A percentile compares a stretch with the other conserved stretches of the same genome.
Evolutionary conservation across 2,113 vertebrate genomes (phyloP).

Genomic region (Melospiza georgiana): DNA sequence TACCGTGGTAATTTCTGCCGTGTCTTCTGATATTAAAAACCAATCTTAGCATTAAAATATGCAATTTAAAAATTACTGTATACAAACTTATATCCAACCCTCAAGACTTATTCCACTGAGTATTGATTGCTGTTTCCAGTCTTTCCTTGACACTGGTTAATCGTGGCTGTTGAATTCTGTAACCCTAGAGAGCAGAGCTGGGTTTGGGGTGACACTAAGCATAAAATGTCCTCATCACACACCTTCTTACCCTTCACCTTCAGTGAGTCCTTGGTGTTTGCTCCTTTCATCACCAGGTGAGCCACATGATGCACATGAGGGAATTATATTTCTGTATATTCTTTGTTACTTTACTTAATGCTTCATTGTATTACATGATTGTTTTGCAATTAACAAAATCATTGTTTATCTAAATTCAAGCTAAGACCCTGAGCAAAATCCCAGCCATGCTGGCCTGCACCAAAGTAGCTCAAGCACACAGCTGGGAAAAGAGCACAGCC

Average conservation of each 20-base stretch:
- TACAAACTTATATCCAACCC: not conserved
- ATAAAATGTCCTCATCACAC: not conserved
- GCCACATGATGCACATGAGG: not conserved
- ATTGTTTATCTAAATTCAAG: not conserved
- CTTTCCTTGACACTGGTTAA: not conserved
- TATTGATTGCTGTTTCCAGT: not conserved
- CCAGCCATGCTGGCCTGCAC: not conserved
- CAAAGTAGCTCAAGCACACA: not conserved
- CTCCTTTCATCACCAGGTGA: not conserved
- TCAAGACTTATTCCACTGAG: not conserved
- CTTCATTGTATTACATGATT: not conserved
- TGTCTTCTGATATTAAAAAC: not conserved
- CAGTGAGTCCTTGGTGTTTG: not conserved
- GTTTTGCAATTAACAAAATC: not conserved
- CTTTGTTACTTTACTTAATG: constrained; percentile 29
- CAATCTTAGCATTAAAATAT: not conserved
- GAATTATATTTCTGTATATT: not conserved
- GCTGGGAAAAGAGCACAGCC: not conserved
- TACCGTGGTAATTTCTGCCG: not conserved
- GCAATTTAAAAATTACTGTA: not conserved
- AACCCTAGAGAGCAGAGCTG: not conserved
- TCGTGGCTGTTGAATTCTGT: not conserved
- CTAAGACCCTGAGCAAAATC: not conserved
- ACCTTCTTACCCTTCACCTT: not conserved
- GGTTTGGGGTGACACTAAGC: not conserved